These are phyloP conservation scores for Hystrix brachyura DNA, from an alignment of 2,113 vertebrate genomes.

Conservation along the genomic window DNA sequence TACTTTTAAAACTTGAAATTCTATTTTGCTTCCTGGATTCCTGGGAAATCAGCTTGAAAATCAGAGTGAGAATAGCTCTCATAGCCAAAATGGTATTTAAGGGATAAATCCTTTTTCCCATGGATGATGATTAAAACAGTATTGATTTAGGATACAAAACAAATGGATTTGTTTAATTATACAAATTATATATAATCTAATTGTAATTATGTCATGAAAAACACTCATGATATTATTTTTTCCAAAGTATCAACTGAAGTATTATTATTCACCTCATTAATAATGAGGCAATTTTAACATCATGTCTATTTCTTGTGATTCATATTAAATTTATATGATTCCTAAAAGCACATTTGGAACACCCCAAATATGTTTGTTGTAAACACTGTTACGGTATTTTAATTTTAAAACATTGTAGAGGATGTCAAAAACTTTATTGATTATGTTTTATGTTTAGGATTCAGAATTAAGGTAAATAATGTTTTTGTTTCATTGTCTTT, in stretches of 20 bases:
- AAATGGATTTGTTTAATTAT: slow-evolving; percentile 12
- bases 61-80: neutral
- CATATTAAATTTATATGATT: slow-evolving; percentile 8
- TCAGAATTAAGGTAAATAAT: neutral
- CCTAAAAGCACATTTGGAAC: neutral
- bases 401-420: neutral
- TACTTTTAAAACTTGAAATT: neutral
- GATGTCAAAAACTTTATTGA: neutral
- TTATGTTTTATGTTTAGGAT: neutral
- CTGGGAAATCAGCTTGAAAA: neutral
- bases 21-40: neutral
- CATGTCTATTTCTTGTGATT: neutral
- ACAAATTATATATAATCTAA: neutral
- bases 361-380: neutral
- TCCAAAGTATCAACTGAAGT: neutral
- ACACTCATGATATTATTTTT: slow-evolving; percentile 10
- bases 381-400: neutral
- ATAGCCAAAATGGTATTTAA: too few relatives aligned
- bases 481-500: neutral
- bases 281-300: neutral
- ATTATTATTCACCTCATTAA: neutral
- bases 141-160: slow-evolving; percentile 3
- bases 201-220: slow-evolving; percentile 13
- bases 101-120: neutral
- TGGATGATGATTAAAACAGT: neutral